Conservation (phyloP, 2,797 vertebrate species). For the Limosa lapponica region DNA sequence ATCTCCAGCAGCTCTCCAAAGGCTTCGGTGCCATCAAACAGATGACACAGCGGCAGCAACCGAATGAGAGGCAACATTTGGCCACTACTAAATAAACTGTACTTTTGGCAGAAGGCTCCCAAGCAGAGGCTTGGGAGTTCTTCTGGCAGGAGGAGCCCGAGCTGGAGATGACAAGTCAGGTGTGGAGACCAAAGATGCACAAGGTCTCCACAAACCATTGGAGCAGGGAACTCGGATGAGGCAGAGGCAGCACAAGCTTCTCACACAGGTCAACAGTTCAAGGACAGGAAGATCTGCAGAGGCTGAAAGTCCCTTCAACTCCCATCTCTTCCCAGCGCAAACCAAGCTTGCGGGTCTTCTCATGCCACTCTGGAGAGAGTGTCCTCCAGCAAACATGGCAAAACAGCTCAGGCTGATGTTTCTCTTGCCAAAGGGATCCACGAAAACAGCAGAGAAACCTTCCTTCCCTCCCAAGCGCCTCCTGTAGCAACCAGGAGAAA, state of each 20-base stretch:
- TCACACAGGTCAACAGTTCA: neutral
- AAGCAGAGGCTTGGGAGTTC: neutral
- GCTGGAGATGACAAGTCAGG: neutral
- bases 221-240: neutral
- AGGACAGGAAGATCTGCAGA: neutral
- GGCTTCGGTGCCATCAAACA: constrained; percentile 19
- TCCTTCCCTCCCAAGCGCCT: neutral
- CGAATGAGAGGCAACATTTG: neutral
- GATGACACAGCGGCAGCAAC: neutral
- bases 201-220: neutral
- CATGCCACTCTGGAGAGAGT: neutral
- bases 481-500: neutral
- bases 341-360: neutral
- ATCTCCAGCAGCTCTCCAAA: constrained; percentile 5
- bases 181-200: neutral
- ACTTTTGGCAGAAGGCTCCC: no score
- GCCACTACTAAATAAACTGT: neutral
- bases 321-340: neutral
- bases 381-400: neutral
- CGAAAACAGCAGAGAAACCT: neutral
- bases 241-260: neutral
- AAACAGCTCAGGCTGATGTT: neutral
- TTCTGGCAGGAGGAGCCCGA: neutral
- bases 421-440: neutral
- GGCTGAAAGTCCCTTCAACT: neutral